Conservation (phyloP, 1,140 invertebrate species). For the Sitophilus oryzae region DNA sequence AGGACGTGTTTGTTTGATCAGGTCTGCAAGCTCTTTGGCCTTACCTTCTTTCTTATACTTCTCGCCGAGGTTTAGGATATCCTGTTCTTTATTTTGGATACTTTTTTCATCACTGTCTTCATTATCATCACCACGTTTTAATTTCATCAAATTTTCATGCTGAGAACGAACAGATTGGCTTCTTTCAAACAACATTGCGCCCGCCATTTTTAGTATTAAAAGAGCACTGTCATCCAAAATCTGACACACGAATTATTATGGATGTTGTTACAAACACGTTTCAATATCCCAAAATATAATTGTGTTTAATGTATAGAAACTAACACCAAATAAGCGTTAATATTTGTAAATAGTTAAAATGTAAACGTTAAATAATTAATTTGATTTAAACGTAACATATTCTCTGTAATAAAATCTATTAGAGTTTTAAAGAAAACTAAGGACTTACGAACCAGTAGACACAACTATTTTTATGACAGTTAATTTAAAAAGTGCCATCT, state of each 20-base stretch:
- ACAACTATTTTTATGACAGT: too few species aligned
- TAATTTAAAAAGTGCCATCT: too few species aligned
- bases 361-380: too few species aligned
- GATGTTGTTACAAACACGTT: background rate
- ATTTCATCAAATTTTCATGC: constrained; percentile 67
- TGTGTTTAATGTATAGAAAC: background rate
- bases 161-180: constrained; percentile 66
- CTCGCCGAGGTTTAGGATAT: constrained; percentile 82
- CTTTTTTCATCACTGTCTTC: constrained; percentile 78
- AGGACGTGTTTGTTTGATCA: constrained; percentile 90
- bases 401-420: too few species aligned
- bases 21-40: constrained; percentile 85
- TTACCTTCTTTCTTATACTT: constrained; percentile 88
- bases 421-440: too few species aligned
- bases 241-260: background rate
- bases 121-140: constrained; percentile 62
- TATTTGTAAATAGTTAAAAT: background rate
- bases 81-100: constrained; percentile 82
- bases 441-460: too few species aligned
- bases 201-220: constrained; percentile 61
- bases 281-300: background rate
- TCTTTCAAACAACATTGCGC: constrained; percentile 79
- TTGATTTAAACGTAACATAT: too few species aligned
- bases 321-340: too few species aligned
- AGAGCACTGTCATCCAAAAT: constrained; percentile 41